Evolutionary conservation across 2,797 vertebrate species (phyloP).

Genomic region (Triplophysa yarkandensis): DNA sequence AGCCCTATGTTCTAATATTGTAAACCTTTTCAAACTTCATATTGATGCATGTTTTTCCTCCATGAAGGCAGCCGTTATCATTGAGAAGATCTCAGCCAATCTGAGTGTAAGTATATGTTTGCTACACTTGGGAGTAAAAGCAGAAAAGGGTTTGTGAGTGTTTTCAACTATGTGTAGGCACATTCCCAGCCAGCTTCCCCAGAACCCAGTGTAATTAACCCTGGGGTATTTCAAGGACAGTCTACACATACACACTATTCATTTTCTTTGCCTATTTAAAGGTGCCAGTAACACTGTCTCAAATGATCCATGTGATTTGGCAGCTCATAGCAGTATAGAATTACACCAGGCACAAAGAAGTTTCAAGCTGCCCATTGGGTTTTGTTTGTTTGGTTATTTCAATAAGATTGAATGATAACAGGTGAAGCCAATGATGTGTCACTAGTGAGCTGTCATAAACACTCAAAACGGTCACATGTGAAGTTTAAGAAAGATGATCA

Average conservation of each 20-base stretch:
- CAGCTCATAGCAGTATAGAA: constrained; percentile 21
- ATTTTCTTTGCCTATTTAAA: constrained; percentile 11
- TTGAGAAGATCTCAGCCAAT: constrained; percentile 70
- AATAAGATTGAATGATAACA: background rate
- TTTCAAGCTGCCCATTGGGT: constrained; percentile 19
- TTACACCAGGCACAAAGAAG: constrained; percentile 34
- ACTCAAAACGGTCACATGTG: constrained; percentile 1
- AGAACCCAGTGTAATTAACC: constrained; percentile 4
- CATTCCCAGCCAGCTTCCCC: constrained; percentile 5
- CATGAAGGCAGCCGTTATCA: constrained; percentile 70
- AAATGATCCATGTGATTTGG: constrained; percentile 5
- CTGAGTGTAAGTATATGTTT: constrained; percentile 64
- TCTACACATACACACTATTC: background rate
- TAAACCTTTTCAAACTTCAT: too few species aligned
- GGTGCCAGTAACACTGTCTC: constrained; percentile 1
- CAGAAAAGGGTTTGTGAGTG: background rate
- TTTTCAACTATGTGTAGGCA: too few species aligned
- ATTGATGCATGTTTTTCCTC: constrained; percentile 35
- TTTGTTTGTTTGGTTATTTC: background rate
- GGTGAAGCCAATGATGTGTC: constrained; percentile 1
- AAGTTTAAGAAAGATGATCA: background rate
- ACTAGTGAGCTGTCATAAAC: constrained; percentile 3
- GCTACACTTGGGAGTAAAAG: background rate
- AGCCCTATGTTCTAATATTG: too few species aligned
- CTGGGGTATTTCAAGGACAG: constrained; percentile 20